Base-by-base conservation (phyloP, 2,888 invertebrate genomes). In the Harpalus rufipes region DNA sequence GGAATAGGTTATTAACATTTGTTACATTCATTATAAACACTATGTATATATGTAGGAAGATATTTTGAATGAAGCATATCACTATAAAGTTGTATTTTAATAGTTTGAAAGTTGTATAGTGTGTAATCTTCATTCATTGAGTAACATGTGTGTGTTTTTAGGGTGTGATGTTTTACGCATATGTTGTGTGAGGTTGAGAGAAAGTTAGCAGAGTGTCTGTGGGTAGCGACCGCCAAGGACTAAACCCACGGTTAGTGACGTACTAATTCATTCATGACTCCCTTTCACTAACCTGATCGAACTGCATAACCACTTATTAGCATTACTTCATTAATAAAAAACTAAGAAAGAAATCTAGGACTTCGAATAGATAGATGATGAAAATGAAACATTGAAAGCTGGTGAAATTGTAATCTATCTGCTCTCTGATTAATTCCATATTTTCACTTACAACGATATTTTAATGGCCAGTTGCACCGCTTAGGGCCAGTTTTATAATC, bases 231-330 rank as follows among this genome's bases (percentile, higher is more conserved):
- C 56, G 18, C 63, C 81, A 81, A 81, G 81, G 81, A 68, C 81
- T 72, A 51, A 81, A 10, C 81, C 81, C 72, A 81, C 81, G 81
- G 56, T 72, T 81, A 68, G 81, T 81, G 51, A 72, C 72, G 81
- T 72, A 41, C 32, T 81, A 81, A 81, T 81, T 81, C 81, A 81
- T 81, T 81, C 81, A 81, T 68, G 25, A 56, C 72, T 72, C 39
- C 81, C 81, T 81, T 81, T 81, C 81, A 81, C 81, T 81, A 56
- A 56, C 68, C 68, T 51, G 39, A 78, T 51, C 44, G 4, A 51
- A 32, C 32, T 32, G 32, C 32, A 32, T 32, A 32, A 32, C 32
- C 32, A 32, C 32, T 32, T 32, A 32, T 32, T 32, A 32, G 6
- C 44, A 51, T 12, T 12, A 51, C 44, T 51, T 51, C 10, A 51